phyloP scores from a whole-genome alignment of 2,888 invertebrate genomes.

The Orthosia incerta region DNA sequence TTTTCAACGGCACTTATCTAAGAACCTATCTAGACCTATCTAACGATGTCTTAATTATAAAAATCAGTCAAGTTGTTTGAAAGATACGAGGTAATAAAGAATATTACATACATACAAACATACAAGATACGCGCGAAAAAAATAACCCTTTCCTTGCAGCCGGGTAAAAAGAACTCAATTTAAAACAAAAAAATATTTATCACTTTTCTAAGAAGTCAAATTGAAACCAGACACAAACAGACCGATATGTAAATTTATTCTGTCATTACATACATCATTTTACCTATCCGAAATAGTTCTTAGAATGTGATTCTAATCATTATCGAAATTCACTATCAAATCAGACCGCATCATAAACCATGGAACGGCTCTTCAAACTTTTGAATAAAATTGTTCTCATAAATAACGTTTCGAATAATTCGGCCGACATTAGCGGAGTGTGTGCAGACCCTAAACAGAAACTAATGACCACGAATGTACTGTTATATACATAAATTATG shows the following conservation, averaged over 20 bases:
- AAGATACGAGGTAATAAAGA: no score
- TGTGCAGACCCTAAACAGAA: slow-evolving; percentile 52
- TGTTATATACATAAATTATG: slow-evolving; percentile 69
- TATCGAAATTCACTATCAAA: slow-evolving; percentile 35
- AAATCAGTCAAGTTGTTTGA: no score
- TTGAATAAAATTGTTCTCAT: slow-evolving; percentile 56
- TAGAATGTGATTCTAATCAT: slow-evolving; percentile 49
- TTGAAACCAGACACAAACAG: slow-evolving; percentile 18
- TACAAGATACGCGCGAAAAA: no score
- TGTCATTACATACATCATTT: slow-evolving; percentile 4
- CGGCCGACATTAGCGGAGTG: slow-evolving; percentile 35
- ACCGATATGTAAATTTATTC: slow-evolving; percentile 22
- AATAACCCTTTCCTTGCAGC: no score
- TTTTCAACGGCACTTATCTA: no score
- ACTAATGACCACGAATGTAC: slow-evolving; percentile 60
- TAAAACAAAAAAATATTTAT: background rate
- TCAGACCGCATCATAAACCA: slow-evolving; percentile 57
- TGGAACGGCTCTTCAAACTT: slow-evolving; percentile 38
- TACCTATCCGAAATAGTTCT: slow-evolving; percentile 27
- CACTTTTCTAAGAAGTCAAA: slow-evolving; percentile 14
- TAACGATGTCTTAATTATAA: no score
- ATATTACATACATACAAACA: no score
- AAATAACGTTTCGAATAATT: slow-evolving; percentile 51
- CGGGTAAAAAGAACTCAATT: no score
- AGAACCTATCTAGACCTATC: no score